Evolutionary conservation across 2,888 invertebrate genomes (phyloP).

Genomic region (Eilema caniola): DNA sequence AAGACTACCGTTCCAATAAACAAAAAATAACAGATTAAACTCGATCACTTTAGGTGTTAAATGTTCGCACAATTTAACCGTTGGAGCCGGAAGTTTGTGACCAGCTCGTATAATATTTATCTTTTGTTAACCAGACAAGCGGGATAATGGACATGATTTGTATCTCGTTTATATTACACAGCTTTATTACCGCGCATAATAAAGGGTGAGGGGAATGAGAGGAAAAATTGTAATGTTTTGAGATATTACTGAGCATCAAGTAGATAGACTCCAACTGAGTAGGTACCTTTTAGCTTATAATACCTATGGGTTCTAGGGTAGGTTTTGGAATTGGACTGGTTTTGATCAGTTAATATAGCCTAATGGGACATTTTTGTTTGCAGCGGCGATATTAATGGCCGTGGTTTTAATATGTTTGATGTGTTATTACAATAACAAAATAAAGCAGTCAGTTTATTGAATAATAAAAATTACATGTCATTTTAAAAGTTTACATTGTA

Average conservation of each 20-base stretch:
- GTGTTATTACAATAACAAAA: too few relatives aligned
- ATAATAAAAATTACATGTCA: too few relatives aligned
- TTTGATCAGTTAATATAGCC: too few relatives aligned
- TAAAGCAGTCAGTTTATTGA: too few relatives aligned
- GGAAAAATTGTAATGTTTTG: background rate
- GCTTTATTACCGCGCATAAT: background rate
- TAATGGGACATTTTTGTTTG: too few relatives aligned
- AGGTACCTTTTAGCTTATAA: background rate
- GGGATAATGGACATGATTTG: constrained; percentile 35
- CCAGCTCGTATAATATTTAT: constrained; percentile 38
- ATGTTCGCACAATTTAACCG: constrained; percentile 29
- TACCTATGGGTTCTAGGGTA: background rate
- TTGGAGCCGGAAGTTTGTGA: constrained; percentile 33
- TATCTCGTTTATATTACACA: constrained; percentile 9
- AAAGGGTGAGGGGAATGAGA: background rate
- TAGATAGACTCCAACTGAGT: background rate
- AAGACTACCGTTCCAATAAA: background rate
- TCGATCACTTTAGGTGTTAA: constrained; percentile 5
- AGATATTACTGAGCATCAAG: background rate
- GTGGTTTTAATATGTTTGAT: too few relatives aligned
- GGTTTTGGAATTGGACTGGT: background rate
- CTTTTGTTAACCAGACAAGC: constrained; percentile 24
- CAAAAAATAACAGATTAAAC: background rate
- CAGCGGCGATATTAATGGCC: too few relatives aligned
- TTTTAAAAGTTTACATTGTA: too few relatives aligned